phyloP scores from a whole-genome alignment of 2,113 vertebrate species.

The Felis chaus region DNA sequence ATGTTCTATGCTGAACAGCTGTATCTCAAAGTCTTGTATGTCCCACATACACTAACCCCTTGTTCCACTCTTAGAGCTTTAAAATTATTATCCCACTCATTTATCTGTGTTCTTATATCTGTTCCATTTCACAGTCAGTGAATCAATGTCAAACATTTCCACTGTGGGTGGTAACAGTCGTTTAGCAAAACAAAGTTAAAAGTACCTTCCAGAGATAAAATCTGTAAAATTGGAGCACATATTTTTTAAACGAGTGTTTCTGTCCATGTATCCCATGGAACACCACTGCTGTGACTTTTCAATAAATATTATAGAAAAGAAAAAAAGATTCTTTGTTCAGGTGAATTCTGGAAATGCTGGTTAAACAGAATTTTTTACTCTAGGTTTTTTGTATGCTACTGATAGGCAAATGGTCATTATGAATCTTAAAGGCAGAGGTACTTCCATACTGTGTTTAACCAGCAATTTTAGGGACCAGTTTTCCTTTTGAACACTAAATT shows the following conservation, averaged over 20 bases:
- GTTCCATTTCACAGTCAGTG: neutral
- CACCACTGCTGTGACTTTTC: neutral
- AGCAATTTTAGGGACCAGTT: neutral
- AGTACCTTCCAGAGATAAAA: neutral
- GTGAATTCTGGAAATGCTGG: conserved; percentile 42
- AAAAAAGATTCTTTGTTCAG: neutral
- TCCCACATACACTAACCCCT: neutral
- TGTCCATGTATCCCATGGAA: neutral
- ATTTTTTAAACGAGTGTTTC: neutral
- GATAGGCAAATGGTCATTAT: neutral
- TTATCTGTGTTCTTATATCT: neutral
- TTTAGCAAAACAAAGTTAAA: neutral
- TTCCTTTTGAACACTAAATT: neutral
- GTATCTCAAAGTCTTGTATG: neutral
- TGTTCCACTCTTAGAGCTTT: neutral
- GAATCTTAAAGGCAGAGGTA: neutral
- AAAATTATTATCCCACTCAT: neutral
- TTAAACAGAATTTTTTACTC: conserved; percentile 22
- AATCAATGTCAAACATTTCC: neutral
- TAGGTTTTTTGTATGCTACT: neutral
- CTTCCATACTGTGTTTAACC: conserved; percentile 11
- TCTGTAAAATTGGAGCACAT: neutral
- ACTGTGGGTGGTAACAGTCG: neutral
- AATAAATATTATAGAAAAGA: neutral
- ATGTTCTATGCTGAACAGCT: neutral